phyloP scores from a whole-genome alignment of 2,888 invertebrate species.

The Leptopterna dolabrata region DNA sequence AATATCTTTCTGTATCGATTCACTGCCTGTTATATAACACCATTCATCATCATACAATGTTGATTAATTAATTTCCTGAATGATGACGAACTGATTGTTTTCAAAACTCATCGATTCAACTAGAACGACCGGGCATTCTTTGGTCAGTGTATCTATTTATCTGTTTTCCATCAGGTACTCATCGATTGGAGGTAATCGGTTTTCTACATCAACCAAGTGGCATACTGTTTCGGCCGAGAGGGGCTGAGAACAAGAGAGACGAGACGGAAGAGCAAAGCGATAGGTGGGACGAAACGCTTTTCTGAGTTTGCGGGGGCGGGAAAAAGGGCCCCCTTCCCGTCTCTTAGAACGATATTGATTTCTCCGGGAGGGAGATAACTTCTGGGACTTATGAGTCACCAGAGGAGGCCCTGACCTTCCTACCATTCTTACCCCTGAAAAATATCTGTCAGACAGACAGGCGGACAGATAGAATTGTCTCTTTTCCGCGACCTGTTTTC shows the following conservation, averaged over 20 bases:
- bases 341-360: conserved; percentile 43
- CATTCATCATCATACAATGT: too few relatives aligned
- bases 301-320: conserved; percentile 16
- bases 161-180: neutral
- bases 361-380: conserved; percentile 40
- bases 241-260: neutral
- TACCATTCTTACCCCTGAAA: conserved; percentile 2
- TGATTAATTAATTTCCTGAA: too few relatives aligned
- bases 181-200: neutral
- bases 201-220: neutral
- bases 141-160: neutral
- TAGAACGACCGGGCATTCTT: too few relatives aligned
- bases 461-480: neutral
- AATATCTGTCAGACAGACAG: neutral
- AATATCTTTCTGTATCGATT: too few relatives aligned
- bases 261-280: neutral
- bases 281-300: neutral
- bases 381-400: conserved; percentile 44
- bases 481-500: neutral
- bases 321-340: conserved; percentile 20
- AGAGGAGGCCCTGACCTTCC: conserved; percentile 35
- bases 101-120: too few relatives aligned
- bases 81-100: too few relatives aligned
- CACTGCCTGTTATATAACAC: too few relatives aligned
- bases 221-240: neutral